Conservation (phyloP, 1,140 invertebrate species). For the Hestina assimilis region DNA sequence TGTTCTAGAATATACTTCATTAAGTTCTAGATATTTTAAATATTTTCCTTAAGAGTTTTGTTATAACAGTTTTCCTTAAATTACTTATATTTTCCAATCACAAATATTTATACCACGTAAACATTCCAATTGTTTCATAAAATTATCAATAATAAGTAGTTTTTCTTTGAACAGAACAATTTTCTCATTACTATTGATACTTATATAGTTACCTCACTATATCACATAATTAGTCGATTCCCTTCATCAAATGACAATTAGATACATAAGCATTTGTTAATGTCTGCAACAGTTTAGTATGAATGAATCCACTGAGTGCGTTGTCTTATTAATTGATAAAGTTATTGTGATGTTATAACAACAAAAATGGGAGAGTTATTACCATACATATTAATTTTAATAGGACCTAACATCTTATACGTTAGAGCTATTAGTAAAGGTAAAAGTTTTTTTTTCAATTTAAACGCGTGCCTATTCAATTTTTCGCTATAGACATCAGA, state of each 20-base stretch:
- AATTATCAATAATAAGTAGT: constrained; percentile 4
- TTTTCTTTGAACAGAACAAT: constrained; percentile 18
- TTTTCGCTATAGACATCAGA: not conserved
- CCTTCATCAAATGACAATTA: constrained; percentile 16
- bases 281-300: not conserved
- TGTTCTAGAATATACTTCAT: no score
- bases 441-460: not conserved
- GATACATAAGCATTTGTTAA: constrained; percentile 20
- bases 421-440: constrained; percentile 10
- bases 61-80: not conserved
- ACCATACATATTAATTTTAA: constrained; percentile 3
- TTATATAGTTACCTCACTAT: constrained; percentile 9
- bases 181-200: constrained; percentile 5
- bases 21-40: no score
- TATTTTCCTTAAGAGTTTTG: no score
- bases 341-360: not conserved
- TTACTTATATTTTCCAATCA: not conserved
- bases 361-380: not conserved
- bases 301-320: not conserved
- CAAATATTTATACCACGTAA: not conserved
- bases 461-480: not conserved
- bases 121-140: constrained; percentile 12
- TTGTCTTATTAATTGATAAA: constrained; percentile 1
- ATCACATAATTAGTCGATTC: constrained; percentile 14
- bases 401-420: constrained; percentile 6